Percentiles rank a stretch among this genome's conserved stretches.
These are phyloP conservation scores for Hemibagrus guttatus DNA, from an alignment of 2,797 vertebrate genomes.

Conservation along the genomic window DNA sequence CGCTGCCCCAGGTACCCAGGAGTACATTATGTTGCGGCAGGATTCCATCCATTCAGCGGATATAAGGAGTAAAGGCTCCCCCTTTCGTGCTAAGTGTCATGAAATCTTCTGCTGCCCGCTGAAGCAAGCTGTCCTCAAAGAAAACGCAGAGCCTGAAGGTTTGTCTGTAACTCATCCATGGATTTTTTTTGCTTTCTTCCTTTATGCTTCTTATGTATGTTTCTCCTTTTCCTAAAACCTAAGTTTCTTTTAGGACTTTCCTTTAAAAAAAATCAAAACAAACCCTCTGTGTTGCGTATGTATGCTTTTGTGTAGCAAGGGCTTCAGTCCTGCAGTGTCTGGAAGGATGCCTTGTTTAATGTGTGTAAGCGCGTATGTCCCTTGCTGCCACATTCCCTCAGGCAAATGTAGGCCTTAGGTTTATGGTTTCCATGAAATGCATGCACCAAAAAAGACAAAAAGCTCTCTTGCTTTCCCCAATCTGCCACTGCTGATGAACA, in stretches of 20 bases:
- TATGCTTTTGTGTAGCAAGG: conserved; percentile 5
- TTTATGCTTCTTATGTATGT: conserved; percentile 52
- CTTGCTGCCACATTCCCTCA: conserved; percentile 57
- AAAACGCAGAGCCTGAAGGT: conserved; percentile 97
- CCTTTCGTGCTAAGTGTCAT: conserved; percentile 99
- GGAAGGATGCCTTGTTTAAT: conserved; percentile 31
- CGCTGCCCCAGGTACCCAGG: conserved; percentile 98
- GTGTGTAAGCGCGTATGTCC: conserved; percentile 20
- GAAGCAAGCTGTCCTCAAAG: conserved; percentile 99
- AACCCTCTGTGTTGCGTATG: conserved; percentile 31
- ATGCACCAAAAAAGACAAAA: conserved; percentile 59
- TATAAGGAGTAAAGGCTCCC: conserved; percentile 99
- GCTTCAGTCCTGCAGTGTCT: conserved; percentile 28
- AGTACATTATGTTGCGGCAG: conserved; percentile 99
- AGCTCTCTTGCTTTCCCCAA: neutral
- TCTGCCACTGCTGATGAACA: neutral
- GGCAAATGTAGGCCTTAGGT: conserved; percentile 64
- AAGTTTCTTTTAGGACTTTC: conserved; percentile 1
- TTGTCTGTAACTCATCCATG: conserved; percentile 87
- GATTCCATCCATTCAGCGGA: conserved; percentile 99
- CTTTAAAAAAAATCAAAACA: too few relatives aligned
- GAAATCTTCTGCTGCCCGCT: conserved; percentile 99
- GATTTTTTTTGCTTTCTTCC: conserved; percentile 59
- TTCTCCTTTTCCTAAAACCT: conserved; percentile 30
- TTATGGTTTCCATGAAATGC: conserved; percentile 68